Evolutionary conservation across 2,113 vertebrate genomes (phyloP).

Genomic region (Corythornis madagascariensis): DNA sequence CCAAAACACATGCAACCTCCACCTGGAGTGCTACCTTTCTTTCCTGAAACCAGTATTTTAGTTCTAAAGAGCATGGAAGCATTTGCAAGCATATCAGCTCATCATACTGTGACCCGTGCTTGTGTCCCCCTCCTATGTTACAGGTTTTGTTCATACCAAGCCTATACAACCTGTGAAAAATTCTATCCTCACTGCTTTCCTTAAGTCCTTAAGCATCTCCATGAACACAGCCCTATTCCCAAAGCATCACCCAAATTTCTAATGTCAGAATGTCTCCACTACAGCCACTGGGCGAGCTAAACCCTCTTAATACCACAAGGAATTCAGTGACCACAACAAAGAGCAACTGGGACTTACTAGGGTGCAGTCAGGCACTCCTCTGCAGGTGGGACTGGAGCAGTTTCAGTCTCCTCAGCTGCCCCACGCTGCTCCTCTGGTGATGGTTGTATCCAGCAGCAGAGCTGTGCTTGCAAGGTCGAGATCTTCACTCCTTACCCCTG

Average conservation of each 20-base stretch:
- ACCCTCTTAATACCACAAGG: accelerated
- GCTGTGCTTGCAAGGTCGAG: accelerated
- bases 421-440: accelerated
- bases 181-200: neutral
- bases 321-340: neutral
- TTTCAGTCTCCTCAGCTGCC: neutral
- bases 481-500: neutral
- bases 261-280: neutral
- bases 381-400: neutral
- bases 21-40: no score
- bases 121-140: neutral
- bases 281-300: neutral
- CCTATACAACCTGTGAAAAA: accelerated
- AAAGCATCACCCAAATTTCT: neutral
- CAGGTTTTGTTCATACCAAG: neutral
- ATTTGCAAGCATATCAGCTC: neutral
- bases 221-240: neutral
- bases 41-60: neutral
- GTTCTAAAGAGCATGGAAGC: neutral
- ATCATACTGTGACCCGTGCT: neutral
- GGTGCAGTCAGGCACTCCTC: neutral
- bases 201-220: neutral
- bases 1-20: neutral
- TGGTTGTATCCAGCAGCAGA: neutral
- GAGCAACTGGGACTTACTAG: neutral